A percentile compares a stretch with the other conserved stretches of the same genome.
phyloP scores from a whole-genome alignment of 2,888 invertebrate genomes.

The Ferrisia virgata region DNA sequence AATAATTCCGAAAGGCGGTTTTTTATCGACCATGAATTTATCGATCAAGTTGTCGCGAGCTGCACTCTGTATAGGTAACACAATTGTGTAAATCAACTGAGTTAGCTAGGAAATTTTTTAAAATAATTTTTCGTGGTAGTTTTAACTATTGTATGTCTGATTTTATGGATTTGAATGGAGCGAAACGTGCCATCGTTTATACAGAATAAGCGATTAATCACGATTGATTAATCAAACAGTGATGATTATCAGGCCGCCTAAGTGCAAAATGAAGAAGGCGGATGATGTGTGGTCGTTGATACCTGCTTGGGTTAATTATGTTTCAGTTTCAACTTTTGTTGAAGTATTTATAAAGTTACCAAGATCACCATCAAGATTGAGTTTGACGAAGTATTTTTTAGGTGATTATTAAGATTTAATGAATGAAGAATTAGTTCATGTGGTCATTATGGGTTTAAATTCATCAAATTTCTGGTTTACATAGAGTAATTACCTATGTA shows the following conservation, averaged over 20 bases:
- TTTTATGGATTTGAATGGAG: background rate
- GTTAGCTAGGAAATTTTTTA: background rate
- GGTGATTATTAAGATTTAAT: background rate
- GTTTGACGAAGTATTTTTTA: background rate
- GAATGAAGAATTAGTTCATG: background rate
- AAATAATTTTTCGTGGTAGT: background rate
- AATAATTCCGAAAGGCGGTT: constrained; percentile 32
- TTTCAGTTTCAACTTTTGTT: background rate
- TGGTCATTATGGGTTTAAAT: too few relatives aligned
- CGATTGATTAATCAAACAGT: background rate
- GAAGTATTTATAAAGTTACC: background rate
- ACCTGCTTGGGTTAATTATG: background rate
- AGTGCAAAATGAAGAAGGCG: background rate
- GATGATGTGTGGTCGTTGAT: background rate
- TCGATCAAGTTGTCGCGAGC: constrained; percentile 9
- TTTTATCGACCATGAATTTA: constrained; percentile 35
- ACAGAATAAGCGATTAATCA: background rate
- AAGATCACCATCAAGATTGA: background rate
- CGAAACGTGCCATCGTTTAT: background rate
- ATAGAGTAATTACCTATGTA: too few relatives aligned
- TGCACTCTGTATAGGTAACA: background rate
- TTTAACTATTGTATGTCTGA: background rate
- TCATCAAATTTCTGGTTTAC: too few relatives aligned
- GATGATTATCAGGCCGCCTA: background rate
- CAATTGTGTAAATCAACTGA: background rate